Percentiles rank a stretch among this genome's conserved stretches.
Conservation (phyloP, 2,113 vertebrate genomes). For the Oncorhynchus nerka region DNA sequence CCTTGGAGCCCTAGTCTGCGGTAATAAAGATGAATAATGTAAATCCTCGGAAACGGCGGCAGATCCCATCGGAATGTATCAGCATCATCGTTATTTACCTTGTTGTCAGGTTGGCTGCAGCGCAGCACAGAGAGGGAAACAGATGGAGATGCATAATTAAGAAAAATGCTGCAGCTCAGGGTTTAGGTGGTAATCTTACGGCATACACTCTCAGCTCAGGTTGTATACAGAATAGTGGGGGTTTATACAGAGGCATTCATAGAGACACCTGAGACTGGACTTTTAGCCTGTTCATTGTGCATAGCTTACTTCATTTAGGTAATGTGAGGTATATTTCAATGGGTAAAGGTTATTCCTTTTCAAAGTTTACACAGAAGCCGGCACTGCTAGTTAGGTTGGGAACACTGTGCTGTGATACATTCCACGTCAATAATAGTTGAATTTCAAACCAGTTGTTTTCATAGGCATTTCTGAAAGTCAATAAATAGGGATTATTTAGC, state of each 20-base stretch:
- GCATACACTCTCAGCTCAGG: background rate
- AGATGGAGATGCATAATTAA: conserved; percentile 42
- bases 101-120: conserved; percentile 42
- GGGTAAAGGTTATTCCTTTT: too few relatives aligned
- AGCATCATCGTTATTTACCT: conserved; percentile 65
- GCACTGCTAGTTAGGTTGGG: too few relatives aligned
- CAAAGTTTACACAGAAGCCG: too few relatives aligned
- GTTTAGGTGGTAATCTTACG: conserved; percentile 22
- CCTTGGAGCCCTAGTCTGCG: conserved; percentile 37
- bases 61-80: conserved; percentile 53
- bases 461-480: conserved; percentile 7
- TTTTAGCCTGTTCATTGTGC: too few relatives aligned
- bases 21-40: conserved; percentile 71
- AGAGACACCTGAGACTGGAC: background rate
- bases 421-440: too few relatives aligned
- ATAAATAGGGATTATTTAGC: conserved; percentile 56
- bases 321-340: too few relatives aligned
- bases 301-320: too few relatives aligned
- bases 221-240: background rate
- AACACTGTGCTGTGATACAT: too few relatives aligned
- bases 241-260: background rate
- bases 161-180: conserved; percentile 21
- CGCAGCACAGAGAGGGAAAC: conserved; percentile 27
- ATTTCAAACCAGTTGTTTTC: too few relatives aligned
- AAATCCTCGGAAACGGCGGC: conserved; percentile 45